Evolutionary conservation across 30 jellyfish, hydroid and myxozoan genomes (phyloP).

Genomic region (Aurelia sp.): DNA sequence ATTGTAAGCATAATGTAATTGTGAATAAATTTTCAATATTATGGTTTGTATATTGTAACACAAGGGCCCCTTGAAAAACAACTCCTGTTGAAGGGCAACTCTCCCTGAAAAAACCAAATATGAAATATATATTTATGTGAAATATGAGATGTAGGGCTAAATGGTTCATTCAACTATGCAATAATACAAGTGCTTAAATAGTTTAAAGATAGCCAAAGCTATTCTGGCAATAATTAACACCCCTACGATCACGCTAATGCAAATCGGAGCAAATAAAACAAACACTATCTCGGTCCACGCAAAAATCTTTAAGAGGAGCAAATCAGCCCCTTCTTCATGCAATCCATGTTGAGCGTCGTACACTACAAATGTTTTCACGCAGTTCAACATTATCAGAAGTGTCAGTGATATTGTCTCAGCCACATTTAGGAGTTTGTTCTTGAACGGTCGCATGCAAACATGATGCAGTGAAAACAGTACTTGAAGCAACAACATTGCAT

Average conservation of each 20-base stretch:
- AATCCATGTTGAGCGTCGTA: background rate
- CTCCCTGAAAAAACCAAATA: too few relatives aligned
- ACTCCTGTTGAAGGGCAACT: too few relatives aligned
- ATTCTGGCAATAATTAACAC: background rate
- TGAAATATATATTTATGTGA: too few relatives aligned
- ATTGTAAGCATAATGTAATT: too few relatives aligned
- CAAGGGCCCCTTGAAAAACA: too few relatives aligned
- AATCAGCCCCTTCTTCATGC: background rate
- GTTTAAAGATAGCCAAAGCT: background rate
- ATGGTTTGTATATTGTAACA: too few relatives aligned
- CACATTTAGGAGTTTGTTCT: conserved; percentile 23
- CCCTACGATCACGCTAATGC: background rate
- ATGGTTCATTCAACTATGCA: too few relatives aligned
- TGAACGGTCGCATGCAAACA: conserved; percentile 45
- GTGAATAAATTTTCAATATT: too few relatives aligned
- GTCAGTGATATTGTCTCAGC: conserved; percentile 54
- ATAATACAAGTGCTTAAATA: background rate
- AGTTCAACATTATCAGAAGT: conserved; percentile 3
- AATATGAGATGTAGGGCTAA: too few relatives aligned
- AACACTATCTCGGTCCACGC: background rate
- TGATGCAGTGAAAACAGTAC: conserved; percentile 54
- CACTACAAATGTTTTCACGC: conserved; percentile 18
- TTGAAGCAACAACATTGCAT: conserved; percentile 20
- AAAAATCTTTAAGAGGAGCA: background rate
- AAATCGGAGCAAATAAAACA: background rate